Percentiles rank a stretch among this genome's conserved stretches.
Evolutionary conservation across 2,797 vertebrate genomes (phyloP).

Genomic region (Eidolon dupreanum): DNA sequence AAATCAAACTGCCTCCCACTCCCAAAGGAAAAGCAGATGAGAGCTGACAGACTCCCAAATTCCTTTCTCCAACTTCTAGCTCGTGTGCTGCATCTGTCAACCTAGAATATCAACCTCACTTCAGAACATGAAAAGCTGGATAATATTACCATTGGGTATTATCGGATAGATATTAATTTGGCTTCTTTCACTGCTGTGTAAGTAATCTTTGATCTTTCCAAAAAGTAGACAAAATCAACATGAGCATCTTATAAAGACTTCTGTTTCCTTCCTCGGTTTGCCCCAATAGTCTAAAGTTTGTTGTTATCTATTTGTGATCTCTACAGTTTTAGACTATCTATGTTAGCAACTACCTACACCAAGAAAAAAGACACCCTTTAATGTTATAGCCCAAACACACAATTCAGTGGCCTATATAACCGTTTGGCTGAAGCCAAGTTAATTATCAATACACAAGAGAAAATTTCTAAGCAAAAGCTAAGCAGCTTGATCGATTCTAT

Average conservation of each 20-base stretch:
- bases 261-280: constrained; percentile 14
- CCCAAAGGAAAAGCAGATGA: constrained; percentile 56
- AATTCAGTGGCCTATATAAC: neutral
- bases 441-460: neutral
- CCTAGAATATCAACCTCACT: constrained; percentile 45
- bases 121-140: constrained; percentile 64
- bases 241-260: constrained; percentile 15
- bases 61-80: neutral
- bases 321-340: neutral
- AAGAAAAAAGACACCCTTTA: neutral
- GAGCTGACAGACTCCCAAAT: constrained; percentile 55
- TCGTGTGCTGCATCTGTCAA: neutral
- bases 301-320: neutral
- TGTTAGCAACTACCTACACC: neutral
- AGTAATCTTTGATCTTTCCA: constrained; percentile 78
- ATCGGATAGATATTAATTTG: constrained; percentile 71
- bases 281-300: neutral
- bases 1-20: constrained; percentile 20
- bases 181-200: constrained; percentile 56
- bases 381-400: neutral
- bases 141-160: constrained; percentile 72
- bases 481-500: neutral
- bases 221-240: constrained; percentile 80
- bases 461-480: neutral
- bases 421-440: neutral